Evolutionary conservation across 2,113 vertebrate genomes (phyloP).

Genomic region (Protobothrops mucrosquamatus): DNA sequence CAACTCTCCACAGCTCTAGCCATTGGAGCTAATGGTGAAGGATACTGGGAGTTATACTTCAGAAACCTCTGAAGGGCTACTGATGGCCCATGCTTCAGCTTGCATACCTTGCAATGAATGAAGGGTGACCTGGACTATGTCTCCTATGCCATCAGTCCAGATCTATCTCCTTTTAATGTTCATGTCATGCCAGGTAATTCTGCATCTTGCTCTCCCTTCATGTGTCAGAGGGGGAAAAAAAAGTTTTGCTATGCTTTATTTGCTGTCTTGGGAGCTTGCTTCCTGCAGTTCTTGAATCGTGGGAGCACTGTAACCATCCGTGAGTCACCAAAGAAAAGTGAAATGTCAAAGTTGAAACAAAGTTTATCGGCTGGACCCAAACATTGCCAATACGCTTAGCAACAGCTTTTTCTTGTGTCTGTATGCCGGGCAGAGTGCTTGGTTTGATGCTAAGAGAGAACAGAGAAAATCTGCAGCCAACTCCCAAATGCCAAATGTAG

Average conservation of each 20-base stretch:
- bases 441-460: not conserved
- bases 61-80: not conserved
- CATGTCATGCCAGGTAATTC: not conserved
- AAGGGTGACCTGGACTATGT: not conserved
- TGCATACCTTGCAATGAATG: too few species aligned
- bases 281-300: slow-evolving; percentile 46
- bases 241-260: not conserved
- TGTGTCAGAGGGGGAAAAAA: not conserved
- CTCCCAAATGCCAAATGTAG: not conserved
- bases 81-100: not conserved
- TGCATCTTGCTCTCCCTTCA: not conserved
- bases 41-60: not conserved
- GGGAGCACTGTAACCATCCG: slow-evolving; percentile 28
- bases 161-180: not conserved
- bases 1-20: not conserved
- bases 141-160: not conserved
- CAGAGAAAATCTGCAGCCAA: not conserved
- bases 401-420: slow-evolving; percentile 46
- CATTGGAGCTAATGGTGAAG: not conserved
- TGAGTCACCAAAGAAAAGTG: slow-evolving; percentile 63
- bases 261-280: slow-evolving; percentile 47
- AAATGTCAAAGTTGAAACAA: slow-evolving; percentile 74
- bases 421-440: slow-evolving; percentile 31
- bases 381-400: slow-evolving; percentile 44
- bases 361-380: slow-evolving; percentile 54